Conservation (phyloP, 2,888 invertebrate species). For the Proisotoma minuta region DNA sequence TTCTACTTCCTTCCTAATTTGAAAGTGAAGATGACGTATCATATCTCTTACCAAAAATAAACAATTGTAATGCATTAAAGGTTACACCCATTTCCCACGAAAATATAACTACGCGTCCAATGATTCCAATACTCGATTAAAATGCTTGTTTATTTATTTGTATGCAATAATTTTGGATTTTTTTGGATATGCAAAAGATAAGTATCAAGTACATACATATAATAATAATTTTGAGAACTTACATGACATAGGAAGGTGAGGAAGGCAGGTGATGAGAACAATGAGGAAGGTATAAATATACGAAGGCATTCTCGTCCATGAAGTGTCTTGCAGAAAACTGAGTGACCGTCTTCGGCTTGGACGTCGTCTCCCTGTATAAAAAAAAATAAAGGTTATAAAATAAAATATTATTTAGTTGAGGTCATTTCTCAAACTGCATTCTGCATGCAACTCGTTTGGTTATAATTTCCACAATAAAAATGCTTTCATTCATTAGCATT, state of each 20-base stretch:
- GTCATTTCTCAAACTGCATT: too few species aligned
- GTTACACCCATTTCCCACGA: conserved; percentile 4
- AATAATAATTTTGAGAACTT: conserved; percentile 23
- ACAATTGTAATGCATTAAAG: conserved; percentile 10
- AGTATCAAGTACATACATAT: too few species aligned
- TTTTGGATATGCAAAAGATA: too few species aligned
- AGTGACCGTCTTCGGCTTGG: conserved; percentile 38
- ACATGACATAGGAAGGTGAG: conserved; percentile 45
- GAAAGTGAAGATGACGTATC: not conserved
- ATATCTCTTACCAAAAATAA: too few species aligned
- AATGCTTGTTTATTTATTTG: too few species aligned
- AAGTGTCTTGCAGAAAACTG: conserved; percentile 34
- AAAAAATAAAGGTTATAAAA: conserved; percentile 25
- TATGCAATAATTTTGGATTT: too few species aligned
- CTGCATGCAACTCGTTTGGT: too few species aligned
- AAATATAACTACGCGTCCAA: not conserved
- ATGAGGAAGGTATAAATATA: conserved; percentile 45
- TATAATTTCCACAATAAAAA: too few species aligned
- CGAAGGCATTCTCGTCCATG: conserved; percentile 45
- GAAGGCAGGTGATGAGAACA: conserved; percentile 45
- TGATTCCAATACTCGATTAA: not conserved
- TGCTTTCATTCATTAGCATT: not conserved
- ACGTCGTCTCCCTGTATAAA: conserved; percentile 45
- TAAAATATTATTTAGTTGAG: too few species aligned
- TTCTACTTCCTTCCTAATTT: not conserved